These are phyloP conservation scores for Danaus melanippus DNA, from an alignment of 1,140 invertebrate genomes.

Conservation along the genomic window DNA sequence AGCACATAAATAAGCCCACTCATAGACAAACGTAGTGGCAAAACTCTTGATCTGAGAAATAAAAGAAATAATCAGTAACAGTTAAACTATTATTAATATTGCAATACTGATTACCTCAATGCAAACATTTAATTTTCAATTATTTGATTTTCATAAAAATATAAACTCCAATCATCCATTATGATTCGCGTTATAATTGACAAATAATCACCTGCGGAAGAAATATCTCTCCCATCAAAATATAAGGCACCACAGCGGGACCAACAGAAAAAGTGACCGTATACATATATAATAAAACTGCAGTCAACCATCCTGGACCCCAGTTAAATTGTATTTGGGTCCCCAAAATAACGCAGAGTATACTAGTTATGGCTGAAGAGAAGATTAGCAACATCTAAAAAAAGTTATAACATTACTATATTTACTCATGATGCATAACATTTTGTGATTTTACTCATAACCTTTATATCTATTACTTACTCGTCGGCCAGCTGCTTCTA, in stretches of 20 bases:
- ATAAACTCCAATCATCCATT: too few species aligned
- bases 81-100: too few species aligned
- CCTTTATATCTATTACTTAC: conserved; percentile 16
- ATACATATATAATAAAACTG: conserved; percentile 32
- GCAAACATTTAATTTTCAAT: too few species aligned
- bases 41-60: conserved; percentile 33
- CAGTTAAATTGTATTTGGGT: conserved; percentile 35
- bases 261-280: conserved; percentile 28
- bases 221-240: conserved; percentile 39
- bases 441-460: too few species aligned
- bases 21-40: conserved; percentile 29
- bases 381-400: conserved; percentile 37
- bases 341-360: conserved; percentile 33
- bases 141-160: too few species aligned
- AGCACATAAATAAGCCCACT: conserved; percentile 34
- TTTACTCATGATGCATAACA: too few species aligned
- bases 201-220: conserved; percentile 38
- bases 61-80: too few species aligned
- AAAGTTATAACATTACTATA: conserved; percentile 5
- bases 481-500: conserved; percentile 33
- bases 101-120: too few species aligned
- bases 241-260: conserved; percentile 37
- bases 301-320: conserved; percentile 34
- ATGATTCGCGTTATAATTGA: too few species aligned
- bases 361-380: conserved; percentile 25